Evolutionary conservation across 2,888 invertebrate genomes (phyloP).

Genomic region (Poecilobothrus nobilitatus): DNA sequence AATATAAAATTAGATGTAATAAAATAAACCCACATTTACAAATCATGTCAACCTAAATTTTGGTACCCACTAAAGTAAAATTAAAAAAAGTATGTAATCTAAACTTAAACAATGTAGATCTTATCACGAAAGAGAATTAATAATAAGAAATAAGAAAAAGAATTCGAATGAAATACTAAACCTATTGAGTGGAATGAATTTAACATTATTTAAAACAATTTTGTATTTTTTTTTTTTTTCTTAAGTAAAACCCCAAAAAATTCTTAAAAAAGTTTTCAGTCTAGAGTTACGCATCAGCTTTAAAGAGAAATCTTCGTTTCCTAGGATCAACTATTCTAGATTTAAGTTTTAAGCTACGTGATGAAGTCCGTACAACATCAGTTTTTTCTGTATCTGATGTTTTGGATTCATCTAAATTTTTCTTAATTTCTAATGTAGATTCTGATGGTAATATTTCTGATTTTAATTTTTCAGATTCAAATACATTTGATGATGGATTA

Average conservation of each 20-base stretch:
- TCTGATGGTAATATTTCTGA: neutral
- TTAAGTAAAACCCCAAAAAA: slow-evolving; percentile 1
- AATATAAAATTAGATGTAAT: neutral
- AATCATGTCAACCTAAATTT: slow-evolving; percentile 6
- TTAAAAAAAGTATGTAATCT: neutral
- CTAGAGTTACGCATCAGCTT: slow-evolving; percentile 33
- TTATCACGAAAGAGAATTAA: neutral
- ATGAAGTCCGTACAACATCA: slow-evolving; percentile 41
- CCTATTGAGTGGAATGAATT: neutral
- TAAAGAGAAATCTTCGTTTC: slow-evolving; percentile 44
- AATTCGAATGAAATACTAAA: neutral
- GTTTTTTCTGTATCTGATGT: slow-evolving; percentile 39
- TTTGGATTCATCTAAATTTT: slow-evolving; percentile 41
- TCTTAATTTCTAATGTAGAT: neutral
- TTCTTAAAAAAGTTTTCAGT: neutral
- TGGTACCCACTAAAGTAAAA: neutral
- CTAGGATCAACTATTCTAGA: slow-evolving; percentile 44
- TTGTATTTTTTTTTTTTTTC: neutral
- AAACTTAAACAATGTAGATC: neutral
- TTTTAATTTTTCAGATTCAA: slow-evolving; percentile 7
- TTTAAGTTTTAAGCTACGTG: slow-evolving; percentile 41
- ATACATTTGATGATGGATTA: neutral
- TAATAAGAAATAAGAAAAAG: neutral
- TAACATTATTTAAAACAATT: no score
- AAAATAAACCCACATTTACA: neutral